phyloP scores from a whole-genome alignment of 2,797 vertebrate species.

The Lacerta agilis region DNA sequence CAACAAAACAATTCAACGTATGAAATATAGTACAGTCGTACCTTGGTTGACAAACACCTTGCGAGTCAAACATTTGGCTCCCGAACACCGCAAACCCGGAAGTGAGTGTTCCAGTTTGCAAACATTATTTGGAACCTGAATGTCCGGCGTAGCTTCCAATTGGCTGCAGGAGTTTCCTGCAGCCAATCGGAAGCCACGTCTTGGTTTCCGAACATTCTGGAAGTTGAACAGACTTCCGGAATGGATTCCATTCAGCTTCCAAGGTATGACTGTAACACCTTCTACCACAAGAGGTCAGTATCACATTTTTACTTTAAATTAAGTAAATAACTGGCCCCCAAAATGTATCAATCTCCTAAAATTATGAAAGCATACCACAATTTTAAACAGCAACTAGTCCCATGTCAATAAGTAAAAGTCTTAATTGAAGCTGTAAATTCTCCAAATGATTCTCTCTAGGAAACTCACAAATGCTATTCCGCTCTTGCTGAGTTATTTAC shows the following conservation, averaged over 20 bases:
- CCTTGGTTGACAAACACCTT: no score
- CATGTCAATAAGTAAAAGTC: background rate
- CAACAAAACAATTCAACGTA: background rate
- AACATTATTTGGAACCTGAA: no score
- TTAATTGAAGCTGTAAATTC: background rate
- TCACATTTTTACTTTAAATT: background rate
- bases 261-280: background rate
- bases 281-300: constrained; percentile 58
- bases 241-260: no score
- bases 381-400: background rate
- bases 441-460: background rate
- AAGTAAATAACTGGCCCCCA: no score
- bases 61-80: no score
- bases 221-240: no score
- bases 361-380: background rate
- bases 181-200: no score
- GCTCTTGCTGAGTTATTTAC: background rate
- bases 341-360: background rate
- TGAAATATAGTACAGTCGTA: background rate
- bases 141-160: no score
- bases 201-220: no score
- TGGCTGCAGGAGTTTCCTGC: no score
- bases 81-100: no score
- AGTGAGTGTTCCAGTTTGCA: no score
- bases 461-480: background rate